phyloP scores from a whole-genome alignment of 1,140 invertebrate species.

The Antheraea pernyi region DNA sequence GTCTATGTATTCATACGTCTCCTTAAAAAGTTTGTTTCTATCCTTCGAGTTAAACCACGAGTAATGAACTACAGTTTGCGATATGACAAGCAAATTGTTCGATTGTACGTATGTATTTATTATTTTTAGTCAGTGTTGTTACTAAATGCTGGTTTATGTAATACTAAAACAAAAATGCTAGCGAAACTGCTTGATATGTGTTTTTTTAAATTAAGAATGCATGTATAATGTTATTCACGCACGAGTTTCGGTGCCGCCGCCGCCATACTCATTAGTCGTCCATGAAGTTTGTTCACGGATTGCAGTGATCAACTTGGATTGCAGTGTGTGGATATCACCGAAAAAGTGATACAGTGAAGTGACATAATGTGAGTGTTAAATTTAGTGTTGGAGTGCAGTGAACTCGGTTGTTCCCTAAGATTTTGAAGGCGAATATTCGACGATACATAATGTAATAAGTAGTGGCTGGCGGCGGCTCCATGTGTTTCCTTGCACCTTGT shows the following conservation, averaged over 20 bases:
- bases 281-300: slow-evolving; percentile 51
- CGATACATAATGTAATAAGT: not conserved
- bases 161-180: not conserved
- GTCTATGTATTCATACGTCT: too few relatives aligned
- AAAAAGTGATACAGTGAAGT: slow-evolving; percentile 67
- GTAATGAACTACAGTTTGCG: not conserved
- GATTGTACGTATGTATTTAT: not conserved
- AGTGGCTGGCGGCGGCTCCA: slow-evolving; percentile 72
- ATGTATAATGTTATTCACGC: slow-evolving; percentile 12
- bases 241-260: slow-evolving; percentile 34
- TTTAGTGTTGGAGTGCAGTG: slow-evolving; percentile 65
- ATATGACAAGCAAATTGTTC: not conserved
- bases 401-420: slow-evolving; percentile 6
- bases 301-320: slow-evolving; percentile 74
- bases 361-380: slow-evolving; percentile 56
- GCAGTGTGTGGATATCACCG: slow-evolving; percentile 57
- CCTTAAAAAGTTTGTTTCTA: too few relatives aligned
- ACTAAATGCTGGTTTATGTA: slow-evolving; percentile 5
- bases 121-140: slow-evolving; percentile 11
- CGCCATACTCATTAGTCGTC: slow-evolving; percentile 52
- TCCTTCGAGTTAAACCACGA: not conserved
- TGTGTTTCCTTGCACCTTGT: slow-evolving; percentile 65
- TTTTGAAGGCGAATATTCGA: not conserved
- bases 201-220: slow-evolving; percentile 1
- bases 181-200: slow-evolving; percentile 12